Percentiles rank a stretch among this genome's conserved stretches.
These are phyloP conservation scores for Tachysurus vachellii DNA, from an alignment of 2,113 vertebrate genomes.

Conservation along the genomic window DNA sequence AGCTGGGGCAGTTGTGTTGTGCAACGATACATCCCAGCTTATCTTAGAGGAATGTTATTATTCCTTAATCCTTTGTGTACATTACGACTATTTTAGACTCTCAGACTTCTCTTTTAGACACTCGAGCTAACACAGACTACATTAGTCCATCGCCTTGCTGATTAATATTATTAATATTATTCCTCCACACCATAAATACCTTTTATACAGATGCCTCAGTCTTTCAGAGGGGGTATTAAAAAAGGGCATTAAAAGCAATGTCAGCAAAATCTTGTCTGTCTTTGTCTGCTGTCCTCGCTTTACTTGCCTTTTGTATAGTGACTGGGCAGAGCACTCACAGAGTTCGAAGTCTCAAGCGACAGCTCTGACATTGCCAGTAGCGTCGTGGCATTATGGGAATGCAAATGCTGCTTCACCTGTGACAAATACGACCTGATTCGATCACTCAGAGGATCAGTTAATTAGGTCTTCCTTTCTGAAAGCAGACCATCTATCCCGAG, in stretches of 20 bases:
- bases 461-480: slow-evolving; percentile 66
- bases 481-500: slow-evolving; percentile 47
- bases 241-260: neutral
- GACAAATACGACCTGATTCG: slow-evolving; percentile 62
- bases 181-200: neutral
- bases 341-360: neutral
- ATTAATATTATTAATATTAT: neutral
- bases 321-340: neutral
- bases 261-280: slow-evolving; percentile 6
- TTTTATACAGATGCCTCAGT: neutral
- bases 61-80: slow-evolving; percentile 62
- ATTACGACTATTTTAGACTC: slow-evolving; percentile 48
- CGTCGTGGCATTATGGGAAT: slow-evolving; percentile 29
- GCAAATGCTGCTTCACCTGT: slow-evolving; percentile 61
- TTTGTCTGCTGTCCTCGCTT: neutral
- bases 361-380: slow-evolving; percentile 60
- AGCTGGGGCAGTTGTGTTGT: slow-evolving; percentile 49
- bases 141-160: slow-evolving; percentile 26
- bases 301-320: slow-evolving; percentile 23
- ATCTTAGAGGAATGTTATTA: slow-evolving; percentile 64
- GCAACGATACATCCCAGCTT: slow-evolving; percentile 60
- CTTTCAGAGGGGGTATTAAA: neutral
- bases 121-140: neutral
- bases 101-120: slow-evolving; percentile 33
- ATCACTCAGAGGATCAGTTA: slow-evolving; percentile 68